These are phyloP conservation scores for Caenorhabditis sp. DNA, from an alignment of 2,888 invertebrate species.

Conservation along the genomic window DNA sequence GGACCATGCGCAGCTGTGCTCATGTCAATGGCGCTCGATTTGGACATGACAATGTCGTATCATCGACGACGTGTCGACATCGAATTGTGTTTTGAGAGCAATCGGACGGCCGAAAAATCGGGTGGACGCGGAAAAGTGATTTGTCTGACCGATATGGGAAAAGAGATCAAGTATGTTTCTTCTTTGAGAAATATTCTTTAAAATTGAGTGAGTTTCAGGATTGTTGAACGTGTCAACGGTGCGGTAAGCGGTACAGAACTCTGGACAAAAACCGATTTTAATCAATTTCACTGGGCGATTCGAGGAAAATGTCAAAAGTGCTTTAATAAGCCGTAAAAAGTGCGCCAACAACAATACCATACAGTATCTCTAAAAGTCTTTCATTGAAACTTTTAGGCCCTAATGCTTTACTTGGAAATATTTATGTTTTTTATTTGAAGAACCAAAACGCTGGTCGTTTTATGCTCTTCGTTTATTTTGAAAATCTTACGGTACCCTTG, in stretches of 20 bases:
- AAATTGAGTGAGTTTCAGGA: too few relatives aligned
- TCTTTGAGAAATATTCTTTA: too few relatives aligned
- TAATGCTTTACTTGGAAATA: background rate
- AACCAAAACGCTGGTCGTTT: background rate
- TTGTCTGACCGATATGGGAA: constrained; percentile 51
- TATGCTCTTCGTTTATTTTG: background rate
- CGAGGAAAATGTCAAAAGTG: constrained; percentile 60
- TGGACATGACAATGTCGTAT: constrained; percentile 60
- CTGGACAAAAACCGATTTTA: constrained; percentile 64
- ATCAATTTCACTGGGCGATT: constrained; percentile 64
- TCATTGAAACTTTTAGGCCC: background rate
- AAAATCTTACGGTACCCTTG: too few relatives aligned
- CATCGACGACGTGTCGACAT: constrained; percentile 56
- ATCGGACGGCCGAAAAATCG: constrained; percentile 58
- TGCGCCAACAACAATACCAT: background rate
- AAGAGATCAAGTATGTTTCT: constrained; percentile 49
- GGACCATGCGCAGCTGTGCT: constrained; percentile 50
- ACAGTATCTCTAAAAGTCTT: background rate
- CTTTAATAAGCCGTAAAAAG: constrained; percentile 25
- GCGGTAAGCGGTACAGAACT: constrained; percentile 50
- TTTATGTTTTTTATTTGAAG: too few relatives aligned
- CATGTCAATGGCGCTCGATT: constrained; percentile 62
- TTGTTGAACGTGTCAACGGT: constrained; percentile 57
- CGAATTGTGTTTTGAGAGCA: constrained; percentile 62
- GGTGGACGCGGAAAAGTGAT: constrained; percentile 59